Evolutionary conservation across 1,140 invertebrate species (phyloP).

Genomic region (Drosophila prosaltans): DNA sequence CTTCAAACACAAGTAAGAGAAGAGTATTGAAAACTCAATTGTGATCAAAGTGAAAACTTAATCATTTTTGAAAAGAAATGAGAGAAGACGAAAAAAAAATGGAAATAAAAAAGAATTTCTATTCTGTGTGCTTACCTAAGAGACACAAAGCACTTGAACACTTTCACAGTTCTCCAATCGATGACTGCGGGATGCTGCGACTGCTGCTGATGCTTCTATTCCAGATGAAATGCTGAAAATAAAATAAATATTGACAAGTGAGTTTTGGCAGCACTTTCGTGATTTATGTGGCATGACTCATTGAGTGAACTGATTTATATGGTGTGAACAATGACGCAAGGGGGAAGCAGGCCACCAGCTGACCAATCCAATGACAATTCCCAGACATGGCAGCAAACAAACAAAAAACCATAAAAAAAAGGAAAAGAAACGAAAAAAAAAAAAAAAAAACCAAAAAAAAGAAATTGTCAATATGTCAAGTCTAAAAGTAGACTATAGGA

Average conservation of each 20-base stretch:
- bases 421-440: background rate
- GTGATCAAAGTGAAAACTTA: too few relatives aligned
- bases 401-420: conserved; percentile 44
- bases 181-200: conserved; percentile 5
- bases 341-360: conserved; percentile 18
- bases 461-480: background rate
- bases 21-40: conserved; percentile 7
- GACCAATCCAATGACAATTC: conserved; percentile 58
- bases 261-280: conserved; percentile 50
- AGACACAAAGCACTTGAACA: too few relatives aligned
- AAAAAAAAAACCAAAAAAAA: background rate
- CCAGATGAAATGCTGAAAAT: conserved; percentile 55
- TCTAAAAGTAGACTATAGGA: too few relatives aligned
- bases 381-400: conserved; percentile 64
- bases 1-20: background rate
- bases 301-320: conserved; percentile 32
- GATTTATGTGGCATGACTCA: conserved; percentile 77
- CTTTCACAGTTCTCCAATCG: too few relatives aligned
- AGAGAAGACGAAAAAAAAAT: too few relatives aligned
- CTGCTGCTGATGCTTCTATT: conserved; percentile 38
- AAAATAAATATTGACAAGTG: conserved; percentile 78
- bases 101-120: too few relatives aligned
- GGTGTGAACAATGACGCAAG: conserved; percentile 17
- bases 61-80: too few relatives aligned
- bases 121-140: too few relatives aligned